Evolutionary conservation across 2,888 invertebrate species (phyloP), one percentile per base, ranked within the genome.

Genomic region (Metellina segmentata): DNA sequence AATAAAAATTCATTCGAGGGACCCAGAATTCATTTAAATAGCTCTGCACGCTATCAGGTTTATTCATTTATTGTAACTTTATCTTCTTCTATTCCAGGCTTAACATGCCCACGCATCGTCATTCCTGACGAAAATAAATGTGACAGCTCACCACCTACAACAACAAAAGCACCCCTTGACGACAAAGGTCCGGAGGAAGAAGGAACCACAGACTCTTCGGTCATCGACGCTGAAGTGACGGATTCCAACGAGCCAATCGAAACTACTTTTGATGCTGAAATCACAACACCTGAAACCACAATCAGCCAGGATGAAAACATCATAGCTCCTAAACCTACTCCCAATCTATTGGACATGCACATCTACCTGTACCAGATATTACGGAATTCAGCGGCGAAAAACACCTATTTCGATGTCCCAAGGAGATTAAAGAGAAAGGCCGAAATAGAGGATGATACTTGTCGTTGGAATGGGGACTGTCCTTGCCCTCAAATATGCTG

Each of bases 401-500:
- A 51, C n/a, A 13, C 11, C 9, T 61, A 61, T 61, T 61, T 61
- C 5, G 61, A 61, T 0, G 16, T 61, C 16, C 61, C 61, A 19
- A 69, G n/a, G 6, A 16, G n/a, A 6, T 5, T 51, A 61, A 70
- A 9, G 9, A 82, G 82, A 20, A 77, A 74, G 11, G 48, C 7
- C 1, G 82, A 75, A 5, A 34, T n/a, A 6, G 88, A 85, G 11
- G 52, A 34, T 8, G 86, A 85, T 7, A 71, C 74, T 11, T 92
- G 92, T 13, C 51, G 53, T 7, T 92, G 92, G 92, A 92, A 92
- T 77, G 92, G 89, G 6, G 92, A 92, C 11, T 92, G 92, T 9
- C 89, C 92, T 0, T 92, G 92, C 13, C 92, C 92, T 13, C 92
- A 53, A 11, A 92, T 92, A 13, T 92, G 92, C 16, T 92, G 92